Evolutionary conservation across 1,140 invertebrate species (phyloP).

Genomic region (Manduca sexta): DNA sequence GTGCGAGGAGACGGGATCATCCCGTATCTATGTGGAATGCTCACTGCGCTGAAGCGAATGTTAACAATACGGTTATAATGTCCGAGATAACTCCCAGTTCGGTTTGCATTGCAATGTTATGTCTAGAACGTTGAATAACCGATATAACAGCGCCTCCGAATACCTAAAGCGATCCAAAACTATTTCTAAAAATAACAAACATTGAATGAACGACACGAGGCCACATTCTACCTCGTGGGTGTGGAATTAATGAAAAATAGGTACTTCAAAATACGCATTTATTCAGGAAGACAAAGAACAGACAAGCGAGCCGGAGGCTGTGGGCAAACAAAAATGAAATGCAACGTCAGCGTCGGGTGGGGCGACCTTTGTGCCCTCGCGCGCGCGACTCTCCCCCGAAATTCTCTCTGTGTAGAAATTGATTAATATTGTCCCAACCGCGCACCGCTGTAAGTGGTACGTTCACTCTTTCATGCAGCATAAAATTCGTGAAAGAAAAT

Average conservation of each 20-base stretch:
- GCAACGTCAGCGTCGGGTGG: conserved; percentile 42
- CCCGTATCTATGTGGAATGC: conserved; percentile 51
- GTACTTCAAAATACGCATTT: conserved; percentile 39
- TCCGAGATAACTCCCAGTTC: not conserved
- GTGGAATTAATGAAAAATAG: conserved; percentile 41
- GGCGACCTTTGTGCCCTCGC: conserved; percentile 43
- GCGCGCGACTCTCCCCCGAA: conserved; percentile 29
- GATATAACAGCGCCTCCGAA: too few relatives aligned
- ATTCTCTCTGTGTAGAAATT: conserved; percentile 53
- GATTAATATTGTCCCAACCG: conserved; percentile 50
- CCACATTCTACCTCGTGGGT: conserved; percentile 19
- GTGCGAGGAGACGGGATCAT: conserved; percentile 52
- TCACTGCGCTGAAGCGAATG: conserved; percentile 32
- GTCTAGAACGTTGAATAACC: too few relatives aligned
- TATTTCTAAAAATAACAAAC: conserved; percentile 2
- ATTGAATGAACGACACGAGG: conserved; percentile 12
- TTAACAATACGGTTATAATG: conserved; percentile 21
- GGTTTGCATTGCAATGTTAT: too few relatives aligned
- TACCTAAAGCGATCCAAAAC: too few relatives aligned
- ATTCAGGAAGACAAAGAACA: conserved; percentile 49
- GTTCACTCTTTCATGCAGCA: conserved; percentile 24
- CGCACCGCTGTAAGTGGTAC: conserved; percentile 35
- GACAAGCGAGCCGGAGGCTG: conserved; percentile 33
- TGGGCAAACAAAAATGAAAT: conserved; percentile 54
- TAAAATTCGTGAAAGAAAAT: conserved; percentile 33